phyloP scores from a whole-genome alignment of 2,113 vertebrate species.

The Gopherus evgoodei region DNA sequence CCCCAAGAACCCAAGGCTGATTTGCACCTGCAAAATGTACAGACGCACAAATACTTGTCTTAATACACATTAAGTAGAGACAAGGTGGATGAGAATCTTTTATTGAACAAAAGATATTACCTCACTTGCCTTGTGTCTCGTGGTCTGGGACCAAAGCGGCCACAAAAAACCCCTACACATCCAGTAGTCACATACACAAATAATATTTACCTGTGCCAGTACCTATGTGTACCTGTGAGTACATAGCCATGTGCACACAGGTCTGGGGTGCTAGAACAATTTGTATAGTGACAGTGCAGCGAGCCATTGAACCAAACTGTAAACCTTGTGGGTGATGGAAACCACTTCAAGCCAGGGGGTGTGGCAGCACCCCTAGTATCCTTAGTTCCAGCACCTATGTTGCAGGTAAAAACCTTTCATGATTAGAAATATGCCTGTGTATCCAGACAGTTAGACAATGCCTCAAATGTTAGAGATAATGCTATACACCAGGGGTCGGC shows the following conservation, averaged over 20 bases:
- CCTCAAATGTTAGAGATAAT: background rate
- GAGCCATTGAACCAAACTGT: too few species aligned
- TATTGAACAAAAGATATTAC: background rate
- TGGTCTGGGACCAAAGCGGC: background rate
- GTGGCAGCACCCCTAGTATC: too few species aligned
- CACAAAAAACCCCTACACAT: background rate
- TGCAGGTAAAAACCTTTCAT: rapidly evolving
- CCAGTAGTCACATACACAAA: rapidly evolving
- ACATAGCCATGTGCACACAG: background rate
- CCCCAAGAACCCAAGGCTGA: background rate
- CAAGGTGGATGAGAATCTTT: background rate
- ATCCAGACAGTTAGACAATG: background rate
- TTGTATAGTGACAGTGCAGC: too few species aligned
- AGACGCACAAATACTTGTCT: rapidly evolving
- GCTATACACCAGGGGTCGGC: background rate
- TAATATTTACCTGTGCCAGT: background rate
- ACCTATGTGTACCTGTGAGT: background rate
- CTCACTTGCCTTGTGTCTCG: background rate
- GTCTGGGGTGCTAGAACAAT: too few species aligned
- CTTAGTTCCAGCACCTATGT: too few species aligned
- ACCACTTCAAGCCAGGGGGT: too few species aligned
- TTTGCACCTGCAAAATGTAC: background rate
- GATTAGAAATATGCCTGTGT: rapidly evolving
- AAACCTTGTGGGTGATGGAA: too few species aligned
- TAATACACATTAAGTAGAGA: background rate